Base-by-base conservation (phyloP, 35 echinoderm and acorn worm genomes). In the Apostichopus parvimensis region DNA sequence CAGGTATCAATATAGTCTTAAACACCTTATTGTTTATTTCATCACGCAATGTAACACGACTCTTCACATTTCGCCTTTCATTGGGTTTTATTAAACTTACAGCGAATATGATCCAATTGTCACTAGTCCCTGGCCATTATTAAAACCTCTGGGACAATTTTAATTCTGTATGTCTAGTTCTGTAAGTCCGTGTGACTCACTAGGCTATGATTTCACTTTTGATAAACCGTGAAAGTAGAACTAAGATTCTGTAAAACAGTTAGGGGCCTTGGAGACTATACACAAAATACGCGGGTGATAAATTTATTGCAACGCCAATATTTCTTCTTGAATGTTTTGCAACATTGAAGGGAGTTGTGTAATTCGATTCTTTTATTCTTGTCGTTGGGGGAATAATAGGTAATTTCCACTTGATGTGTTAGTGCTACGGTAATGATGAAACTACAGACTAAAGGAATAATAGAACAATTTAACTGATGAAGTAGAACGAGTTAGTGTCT, bases 111-210 rank as follows among this genome's bases (percentile, higher is more conserved):
- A 84, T 57, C 54, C 81, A 25, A 21, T 58, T 59, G 20, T 84
- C 53, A 28, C 23, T 17, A 59, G 53, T 84, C 81, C 81, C 15
- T 84, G 54, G 24, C 56, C 15, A 84, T 84, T 56, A 84, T 84
- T 84, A 84, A 84, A n/a, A 84, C 81, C 81, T 58, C 15, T 20
- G 81, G 81, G 81, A 59, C 54, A 60, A 58, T 59, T 84, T 84
- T 84, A 59, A 84, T 58, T 56, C 81, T 56, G 1, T 17, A 18
- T 58, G 81, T 59, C 81, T 84, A n/a, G 81, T 10, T n/a, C 1
- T 22, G 71, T 75, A 23, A 11, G 20, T 84, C 20, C n/a, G 81
- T 45, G 34, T 84, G 81, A 84, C 81, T 84, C 81, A 84, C 54
- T 23, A 24, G n/a, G 17, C 81, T 58, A 22, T n/a, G 14, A 84